Conservation (phyloP, 2,797 vertebrate genomes). For the Spizella passerina region DNA sequence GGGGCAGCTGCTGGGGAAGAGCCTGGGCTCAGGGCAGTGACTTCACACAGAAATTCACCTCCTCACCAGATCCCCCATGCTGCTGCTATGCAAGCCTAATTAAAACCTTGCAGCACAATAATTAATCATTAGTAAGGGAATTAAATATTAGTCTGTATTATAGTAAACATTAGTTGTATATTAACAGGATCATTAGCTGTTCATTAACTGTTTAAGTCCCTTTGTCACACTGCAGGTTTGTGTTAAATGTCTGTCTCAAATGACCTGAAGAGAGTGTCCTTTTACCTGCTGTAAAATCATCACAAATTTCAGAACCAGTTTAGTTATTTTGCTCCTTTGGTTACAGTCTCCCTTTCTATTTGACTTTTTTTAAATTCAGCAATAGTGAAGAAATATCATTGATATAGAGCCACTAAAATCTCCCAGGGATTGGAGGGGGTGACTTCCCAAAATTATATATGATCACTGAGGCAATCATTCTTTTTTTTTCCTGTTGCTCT, state of each 20-base stretch:
- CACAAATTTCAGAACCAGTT: background rate
- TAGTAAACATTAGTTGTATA: constrained; percentile 2
- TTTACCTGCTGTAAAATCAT: background rate
- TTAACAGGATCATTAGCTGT: background rate
- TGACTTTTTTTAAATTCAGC: background rate
- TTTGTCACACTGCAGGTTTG: background rate
- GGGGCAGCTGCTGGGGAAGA: background rate
- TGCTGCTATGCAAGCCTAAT: background rate
- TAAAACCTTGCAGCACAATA: constrained; percentile 12
- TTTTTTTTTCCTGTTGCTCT: background rate
- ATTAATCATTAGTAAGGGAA: constrained; percentile 20
- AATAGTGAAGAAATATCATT: background rate
- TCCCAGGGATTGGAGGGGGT: background rate
- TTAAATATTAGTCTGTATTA: constrained; percentile 19
- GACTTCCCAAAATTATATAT: background rate
- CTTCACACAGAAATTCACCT: background rate
- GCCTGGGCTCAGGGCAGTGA: background rate
- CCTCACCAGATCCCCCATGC: background rate
- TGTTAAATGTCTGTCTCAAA: background rate
- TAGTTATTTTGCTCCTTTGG: background rate
- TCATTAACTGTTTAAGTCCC: background rate
- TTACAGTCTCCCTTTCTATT: background rate
- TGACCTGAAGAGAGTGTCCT: background rate
- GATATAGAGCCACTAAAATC: background rate
- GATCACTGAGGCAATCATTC: background rate